phyloP scores from a whole-genome alignment of 2,113 vertebrate genomes.

The Xiphias gladius region DNA sequence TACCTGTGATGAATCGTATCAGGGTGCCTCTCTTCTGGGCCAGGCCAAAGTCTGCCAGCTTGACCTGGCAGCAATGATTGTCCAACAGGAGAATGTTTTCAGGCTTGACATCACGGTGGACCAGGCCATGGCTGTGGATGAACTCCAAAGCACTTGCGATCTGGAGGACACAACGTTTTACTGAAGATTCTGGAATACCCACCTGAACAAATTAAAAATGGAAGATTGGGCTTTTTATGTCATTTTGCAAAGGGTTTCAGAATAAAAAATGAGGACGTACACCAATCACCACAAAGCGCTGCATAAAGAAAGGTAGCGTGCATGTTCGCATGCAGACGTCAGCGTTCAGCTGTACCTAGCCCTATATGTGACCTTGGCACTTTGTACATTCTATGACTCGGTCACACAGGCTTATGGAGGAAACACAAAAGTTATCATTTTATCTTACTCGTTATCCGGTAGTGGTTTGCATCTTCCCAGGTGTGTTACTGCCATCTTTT shows the following conservation, averaged over 20 bases:
- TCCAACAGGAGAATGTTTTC: constrained; percentile 95
- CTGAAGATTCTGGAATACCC: constrained; percentile 87
- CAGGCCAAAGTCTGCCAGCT: constrained; percentile 94
- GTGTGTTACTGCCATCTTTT: no score
- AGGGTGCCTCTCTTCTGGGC: constrained; percentile 91
- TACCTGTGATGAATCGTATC: constrained; percentile 90
- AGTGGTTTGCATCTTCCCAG: no score
- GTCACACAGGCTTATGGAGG: no score
- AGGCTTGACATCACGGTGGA: constrained; percentile 94
- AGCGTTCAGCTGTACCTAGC: no score
- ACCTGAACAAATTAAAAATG: constrained; percentile 79
- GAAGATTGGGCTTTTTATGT: background rate
- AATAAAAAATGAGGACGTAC: background rate
- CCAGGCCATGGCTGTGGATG: constrained; percentile 90
- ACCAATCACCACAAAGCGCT: background rate
- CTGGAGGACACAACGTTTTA: constrained; percentile 90
- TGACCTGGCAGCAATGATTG: constrained; percentile 85
- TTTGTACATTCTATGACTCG: no score
- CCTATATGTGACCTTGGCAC: no score
- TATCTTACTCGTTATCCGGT: no score
- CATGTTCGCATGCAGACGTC: no score
- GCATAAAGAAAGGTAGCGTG: background rate
- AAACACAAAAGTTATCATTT: no score
- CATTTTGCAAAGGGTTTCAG: background rate
- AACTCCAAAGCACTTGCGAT: constrained; percentile 91